Evolutionary conservation across 1,140 invertebrate species (phyloP).

Genomic region (Lycorma delicatula): DNA sequence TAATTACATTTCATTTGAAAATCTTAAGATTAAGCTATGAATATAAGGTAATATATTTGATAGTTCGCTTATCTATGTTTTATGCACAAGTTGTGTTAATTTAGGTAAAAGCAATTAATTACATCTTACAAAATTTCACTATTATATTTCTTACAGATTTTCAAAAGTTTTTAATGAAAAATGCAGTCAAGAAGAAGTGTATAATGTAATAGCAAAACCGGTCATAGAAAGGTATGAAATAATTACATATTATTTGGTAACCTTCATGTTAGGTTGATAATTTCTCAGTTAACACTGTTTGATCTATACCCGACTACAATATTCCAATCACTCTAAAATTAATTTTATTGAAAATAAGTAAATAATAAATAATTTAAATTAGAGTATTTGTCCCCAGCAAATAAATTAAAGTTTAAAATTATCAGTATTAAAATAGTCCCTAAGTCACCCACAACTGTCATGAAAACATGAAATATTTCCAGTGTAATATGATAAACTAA

Average conservation of each 20-base stretch:
- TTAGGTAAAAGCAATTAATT: too few species aligned
- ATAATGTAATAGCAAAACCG: slow-evolving; percentile 41
- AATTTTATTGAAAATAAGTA: neutral
- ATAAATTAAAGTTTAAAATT: too few species aligned
- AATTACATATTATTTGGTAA: slow-evolving; percentile 1
- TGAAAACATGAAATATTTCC: too few species aligned
- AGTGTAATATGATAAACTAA: too few species aligned
- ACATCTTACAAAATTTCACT: too few species aligned
- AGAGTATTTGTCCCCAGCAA: neutral
- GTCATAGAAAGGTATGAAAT: slow-evolving; percentile 40
- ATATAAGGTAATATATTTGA: too few species aligned
- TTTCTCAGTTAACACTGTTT: neutral
- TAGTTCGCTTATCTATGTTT: too few species aligned
- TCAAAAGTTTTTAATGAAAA: slow-evolving; percentile 39
- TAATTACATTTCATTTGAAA: too few species aligned
- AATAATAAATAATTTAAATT: neutral
- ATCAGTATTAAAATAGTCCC: too few species aligned
- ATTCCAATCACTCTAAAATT: neutral
- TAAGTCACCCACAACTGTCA: too few species aligned
- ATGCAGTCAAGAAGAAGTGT: slow-evolving; percentile 37
- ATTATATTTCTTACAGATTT: slow-evolving; percentile 42
- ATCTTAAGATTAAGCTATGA: too few species aligned
- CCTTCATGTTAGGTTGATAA: neutral
- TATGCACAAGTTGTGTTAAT: too few species aligned
- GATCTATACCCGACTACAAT: slow-evolving; percentile 7